These are phyloP conservation scores for Crossaster papposus DNA, from an alignment of 53 echinoderm and acorn worm genomes.

Conservation along the genomic window DNA sequence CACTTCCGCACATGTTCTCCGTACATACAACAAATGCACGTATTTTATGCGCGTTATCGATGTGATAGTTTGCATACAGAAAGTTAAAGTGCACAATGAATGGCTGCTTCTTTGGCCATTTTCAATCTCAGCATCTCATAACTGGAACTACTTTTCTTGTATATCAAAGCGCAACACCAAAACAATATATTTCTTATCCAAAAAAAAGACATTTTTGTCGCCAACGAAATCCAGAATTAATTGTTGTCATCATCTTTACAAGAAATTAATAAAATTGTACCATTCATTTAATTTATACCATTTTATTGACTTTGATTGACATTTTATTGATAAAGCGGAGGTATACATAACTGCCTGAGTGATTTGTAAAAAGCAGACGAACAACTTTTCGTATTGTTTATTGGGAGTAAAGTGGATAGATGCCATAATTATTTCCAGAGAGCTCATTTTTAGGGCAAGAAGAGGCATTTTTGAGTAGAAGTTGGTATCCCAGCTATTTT, in stretches of 20 bases:
- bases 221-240: not conserved
- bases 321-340: constrained; percentile 2
- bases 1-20: constrained; percentile 34
- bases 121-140: constrained; percentile 51
- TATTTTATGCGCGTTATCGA: not conserved
- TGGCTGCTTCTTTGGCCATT: not conserved
- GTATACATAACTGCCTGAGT: not conserved
- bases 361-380: not conserved
- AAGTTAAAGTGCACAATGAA: not conserved
- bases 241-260: not conserved
- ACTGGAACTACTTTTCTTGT: constrained; percentile 45
- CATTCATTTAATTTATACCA: not conserved
- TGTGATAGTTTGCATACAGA: not conserved
- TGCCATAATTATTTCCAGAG: no score
- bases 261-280: not conserved
- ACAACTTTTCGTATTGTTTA: no score
- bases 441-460: no score
- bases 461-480: no score
- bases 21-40: not conserved
- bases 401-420: no score
- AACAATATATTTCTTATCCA: not conserved
- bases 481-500: no score
- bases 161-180: constrained; percentile 29
- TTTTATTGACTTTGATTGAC: not conserved
- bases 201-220: not conserved